Evolutionary conservation across 2,888 invertebrate species (phyloP).

Genomic region (Parapristionchus giblindavisi): DNA sequence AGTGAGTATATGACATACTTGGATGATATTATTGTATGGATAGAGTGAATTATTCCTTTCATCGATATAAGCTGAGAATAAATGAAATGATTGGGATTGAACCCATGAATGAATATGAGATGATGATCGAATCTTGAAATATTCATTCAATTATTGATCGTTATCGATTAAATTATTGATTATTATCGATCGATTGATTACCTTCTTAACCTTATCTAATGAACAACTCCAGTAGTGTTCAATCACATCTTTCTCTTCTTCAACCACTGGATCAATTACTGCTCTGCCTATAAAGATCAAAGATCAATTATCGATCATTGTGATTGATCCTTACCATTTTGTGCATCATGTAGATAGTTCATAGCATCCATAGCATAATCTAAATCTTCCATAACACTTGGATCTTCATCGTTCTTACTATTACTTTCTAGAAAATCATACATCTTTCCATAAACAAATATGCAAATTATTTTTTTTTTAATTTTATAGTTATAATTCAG

Average conservation of each 20-base stretch:
- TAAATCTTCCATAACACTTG: slow-evolving; percentile 12
- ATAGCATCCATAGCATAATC: slow-evolving; percentile 45
- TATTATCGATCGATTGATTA: too few species aligned
- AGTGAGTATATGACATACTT: slow-evolving; percentile 45
- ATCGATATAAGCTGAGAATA: slow-evolving; percentile 66
- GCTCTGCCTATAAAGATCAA: slow-evolving; percentile 39
- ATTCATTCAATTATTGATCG: slow-evolving; percentile 45
- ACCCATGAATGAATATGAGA: slow-evolving; percentile 38
- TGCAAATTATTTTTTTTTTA: too few species aligned
- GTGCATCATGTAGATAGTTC: slow-evolving; percentile 47
- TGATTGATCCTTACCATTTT: slow-evolving; percentile 35
- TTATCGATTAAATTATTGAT: too few species aligned
- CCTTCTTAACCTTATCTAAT: slow-evolving; percentile 29
- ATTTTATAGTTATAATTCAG: too few species aligned
- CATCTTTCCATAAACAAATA: not conserved
- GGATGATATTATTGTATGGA: slow-evolving; percentile 49
- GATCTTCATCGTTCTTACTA: too few species aligned
- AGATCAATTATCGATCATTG: not conserved
- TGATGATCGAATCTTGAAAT: not conserved
- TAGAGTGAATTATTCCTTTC: slow-evolving; percentile 56
- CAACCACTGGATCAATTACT: slow-evolving; percentile 47
- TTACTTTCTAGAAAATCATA: too few species aligned
- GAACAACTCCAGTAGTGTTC: slow-evolving; percentile 50
- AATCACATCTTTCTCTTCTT: slow-evolving; percentile 40
- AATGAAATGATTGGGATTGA: slow-evolving; percentile 43